Percentiles rank a stretch among this genome's conserved stretches.
Conservation (phyloP, 2,888 invertebrate genomes). For the Busseola fusca region DNA sequence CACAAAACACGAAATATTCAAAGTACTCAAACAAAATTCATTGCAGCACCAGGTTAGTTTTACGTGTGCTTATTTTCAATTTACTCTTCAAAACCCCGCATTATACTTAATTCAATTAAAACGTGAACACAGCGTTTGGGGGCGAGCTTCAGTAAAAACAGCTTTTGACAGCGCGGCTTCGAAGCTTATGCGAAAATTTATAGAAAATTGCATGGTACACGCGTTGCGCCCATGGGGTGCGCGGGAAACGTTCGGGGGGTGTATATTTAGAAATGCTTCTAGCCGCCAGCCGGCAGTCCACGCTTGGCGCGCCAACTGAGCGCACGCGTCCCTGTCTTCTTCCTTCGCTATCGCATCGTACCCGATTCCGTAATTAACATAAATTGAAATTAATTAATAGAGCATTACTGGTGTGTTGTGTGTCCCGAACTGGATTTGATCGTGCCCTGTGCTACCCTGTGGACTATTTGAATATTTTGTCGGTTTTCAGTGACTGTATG, state of each 20-base stretch:
- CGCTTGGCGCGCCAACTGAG: constrained; percentile 76
- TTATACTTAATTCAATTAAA: constrained; percentile 84
- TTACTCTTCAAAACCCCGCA: constrained; percentile 63
- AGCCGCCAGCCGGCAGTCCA: constrained; percentile 80
- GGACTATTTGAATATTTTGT: constrained; percentile 62
- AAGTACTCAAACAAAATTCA: constrained; percentile 9
- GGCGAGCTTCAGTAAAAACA: constrained; percentile 81
- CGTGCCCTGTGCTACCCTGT: constrained; percentile 73
- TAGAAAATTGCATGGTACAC: constrained; percentile 87
- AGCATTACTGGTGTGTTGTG: constrained; percentile 75
- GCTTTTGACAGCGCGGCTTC: constrained; percentile 87
- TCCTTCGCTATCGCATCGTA: constrained; percentile 69
- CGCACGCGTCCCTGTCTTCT: constrained; percentile 73
- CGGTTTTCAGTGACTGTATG: constrained; percentile 65
- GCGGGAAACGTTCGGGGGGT: constrained; percentile 83
- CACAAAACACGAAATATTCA: constrained; percentile 5
- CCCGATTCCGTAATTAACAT: constrained; percentile 80
- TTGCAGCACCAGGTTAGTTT: constrained; percentile 19
- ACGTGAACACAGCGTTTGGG: constrained; percentile 73
- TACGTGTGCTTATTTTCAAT: constrained; percentile 38
- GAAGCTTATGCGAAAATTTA: constrained; percentile 87
- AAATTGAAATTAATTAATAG: constrained; percentile 78
- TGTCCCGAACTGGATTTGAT: constrained; percentile 81
- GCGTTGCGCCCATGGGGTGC: constrained; percentile 82
- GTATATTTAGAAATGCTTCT: constrained; percentile 86